Conservation (phyloP, 1,140 invertebrate species). For the Apis florea region DNA sequence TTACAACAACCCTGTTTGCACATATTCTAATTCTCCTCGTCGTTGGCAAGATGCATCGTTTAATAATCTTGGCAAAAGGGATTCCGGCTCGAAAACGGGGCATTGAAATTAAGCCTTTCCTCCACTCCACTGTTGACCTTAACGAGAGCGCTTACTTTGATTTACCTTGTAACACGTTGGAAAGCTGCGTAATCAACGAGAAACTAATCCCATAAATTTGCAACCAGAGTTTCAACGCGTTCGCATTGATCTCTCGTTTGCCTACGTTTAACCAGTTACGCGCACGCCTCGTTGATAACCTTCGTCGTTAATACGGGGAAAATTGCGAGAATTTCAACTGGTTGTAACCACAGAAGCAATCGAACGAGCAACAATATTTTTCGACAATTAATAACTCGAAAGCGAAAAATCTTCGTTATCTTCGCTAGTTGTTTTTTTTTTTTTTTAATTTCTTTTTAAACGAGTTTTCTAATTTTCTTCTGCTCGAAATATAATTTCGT, state of each 20-base stretch:
- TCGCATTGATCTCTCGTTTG: slow-evolving; percentile 1
- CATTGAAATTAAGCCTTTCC: slow-evolving; percentile 1
- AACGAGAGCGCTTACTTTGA: neutral
- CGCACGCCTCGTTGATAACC: slow-evolving; percentile 2
- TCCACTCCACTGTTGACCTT: neutral
- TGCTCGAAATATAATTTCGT: too few relatives aligned
- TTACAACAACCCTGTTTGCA: too few relatives aligned
- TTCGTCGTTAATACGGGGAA: slow-evolving; percentile 1
- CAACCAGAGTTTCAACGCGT: neutral
- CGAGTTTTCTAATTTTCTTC: too few relatives aligned
- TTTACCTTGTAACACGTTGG: neutral
- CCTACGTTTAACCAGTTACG: slow-evolving; percentile 3
- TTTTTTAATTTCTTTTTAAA: too few relatives aligned
- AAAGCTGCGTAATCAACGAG: neutral
- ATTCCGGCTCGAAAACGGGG: neutral
- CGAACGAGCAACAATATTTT: too few relatives aligned
- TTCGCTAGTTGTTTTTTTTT: too few relatives aligned
- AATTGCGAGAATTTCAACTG: neutral
- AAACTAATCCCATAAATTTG: slow-evolving; percentile 30
- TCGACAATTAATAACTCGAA: too few relatives aligned
- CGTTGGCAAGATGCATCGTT: neutral
- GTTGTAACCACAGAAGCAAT: too few relatives aligned
- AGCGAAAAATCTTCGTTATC: too few relatives aligned
- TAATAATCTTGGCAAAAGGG: neutral
- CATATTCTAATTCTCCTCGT: neutral